Evolutionary conservation across 2,888 invertebrate genomes (phyloP), one percentile per base, ranked within the genome.

Genomic region (Diploptera punctata): DNA sequence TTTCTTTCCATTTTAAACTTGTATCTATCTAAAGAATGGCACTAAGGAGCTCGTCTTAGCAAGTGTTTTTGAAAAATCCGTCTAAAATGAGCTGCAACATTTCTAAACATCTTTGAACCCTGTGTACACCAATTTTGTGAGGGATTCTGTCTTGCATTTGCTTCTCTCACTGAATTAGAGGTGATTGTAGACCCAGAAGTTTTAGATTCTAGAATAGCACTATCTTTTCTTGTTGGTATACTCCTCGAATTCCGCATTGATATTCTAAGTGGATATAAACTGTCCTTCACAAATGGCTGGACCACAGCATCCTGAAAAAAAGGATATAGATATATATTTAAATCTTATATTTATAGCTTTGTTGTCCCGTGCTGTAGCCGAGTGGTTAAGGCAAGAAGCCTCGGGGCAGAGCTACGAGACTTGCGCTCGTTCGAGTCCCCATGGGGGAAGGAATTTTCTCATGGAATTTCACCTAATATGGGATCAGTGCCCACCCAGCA

Each of bases 201-300:
- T 5, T 33, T 33, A 33, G 5, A 10, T 33, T 33, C 33, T 33
- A 7, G 33, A 33, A n/a, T 1, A n/a, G 18, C 24, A 21, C n/a
- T n/a, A n/a, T n/a, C n/a, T n/a, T n/a, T 19, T 62, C 67, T 54
- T 38, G 29, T 13, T 44, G 29, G 21, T 5, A 13, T 3, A 5
- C 1, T 9, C 24, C 19, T 29, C n/a, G 43, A 57, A 9, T 43
- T 67, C 43, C 52, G 67, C 24, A 75, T 19, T 5, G 73, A 71
- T 21, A 68, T 72, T 43, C 75, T 38, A 29, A 74, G 57, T 21
- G 75, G 75, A 38, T 70, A 74, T 26, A 74, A 70, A 47, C 68
- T 72, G 62, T 74, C 74, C 26, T 70, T 70, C 9, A 60, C 29
- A 3, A 31, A n/a, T n/a, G n/a, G n/a, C n/a, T n/a, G n/a, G n/a